phyloP scores from a whole-genome alignment of 1,140 invertebrate genomes.

The Mercenaria mercenaria region DNA sequence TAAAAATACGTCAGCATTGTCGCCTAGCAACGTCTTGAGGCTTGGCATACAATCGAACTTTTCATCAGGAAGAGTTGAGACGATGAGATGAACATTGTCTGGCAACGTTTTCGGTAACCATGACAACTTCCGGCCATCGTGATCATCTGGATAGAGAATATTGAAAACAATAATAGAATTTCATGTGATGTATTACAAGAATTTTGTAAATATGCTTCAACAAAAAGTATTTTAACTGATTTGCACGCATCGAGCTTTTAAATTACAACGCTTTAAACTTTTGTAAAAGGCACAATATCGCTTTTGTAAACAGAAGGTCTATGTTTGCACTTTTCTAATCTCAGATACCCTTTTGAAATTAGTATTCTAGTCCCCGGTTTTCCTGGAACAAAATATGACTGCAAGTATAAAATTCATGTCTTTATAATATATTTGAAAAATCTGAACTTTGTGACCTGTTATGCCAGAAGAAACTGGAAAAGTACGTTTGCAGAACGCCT shows the following conservation, averaged over 20 bases:
- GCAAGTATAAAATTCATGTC: neutral
- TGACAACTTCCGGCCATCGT: conserved; percentile 79
- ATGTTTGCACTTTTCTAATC: too few relatives aligned
- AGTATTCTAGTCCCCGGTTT: neutral
- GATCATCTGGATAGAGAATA: conserved; percentile 75
- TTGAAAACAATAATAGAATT: neutral
- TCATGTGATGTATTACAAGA: neutral
- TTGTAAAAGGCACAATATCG: neutral
- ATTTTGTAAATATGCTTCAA: neutral
- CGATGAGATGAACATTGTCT: conserved; percentile 89
- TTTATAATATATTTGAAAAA: too few relatives aligned
- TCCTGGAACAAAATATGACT: neutral
- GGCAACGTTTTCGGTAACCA: conserved; percentile 85
- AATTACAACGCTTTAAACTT: neutral
- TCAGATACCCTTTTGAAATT: too few relatives aligned
- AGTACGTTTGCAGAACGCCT: neutral
- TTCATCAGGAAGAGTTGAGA: conserved; percentile 87
- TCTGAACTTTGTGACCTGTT: too few relatives aligned
- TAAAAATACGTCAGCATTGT: conserved; percentile 71
- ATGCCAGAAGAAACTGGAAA: neutral
- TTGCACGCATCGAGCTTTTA: neutral
- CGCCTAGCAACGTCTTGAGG: conserved; percentile 70
- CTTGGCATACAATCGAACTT: conserved; percentile 77
- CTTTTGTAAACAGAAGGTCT: too few relatives aligned
- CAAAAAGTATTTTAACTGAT: neutral